Evolutionary conservation across 2,797 vertebrate genomes (phyloP), one percentile per base, ranked within the genome.

Genomic region (Ctenopoma kingsleyae): DNA sequence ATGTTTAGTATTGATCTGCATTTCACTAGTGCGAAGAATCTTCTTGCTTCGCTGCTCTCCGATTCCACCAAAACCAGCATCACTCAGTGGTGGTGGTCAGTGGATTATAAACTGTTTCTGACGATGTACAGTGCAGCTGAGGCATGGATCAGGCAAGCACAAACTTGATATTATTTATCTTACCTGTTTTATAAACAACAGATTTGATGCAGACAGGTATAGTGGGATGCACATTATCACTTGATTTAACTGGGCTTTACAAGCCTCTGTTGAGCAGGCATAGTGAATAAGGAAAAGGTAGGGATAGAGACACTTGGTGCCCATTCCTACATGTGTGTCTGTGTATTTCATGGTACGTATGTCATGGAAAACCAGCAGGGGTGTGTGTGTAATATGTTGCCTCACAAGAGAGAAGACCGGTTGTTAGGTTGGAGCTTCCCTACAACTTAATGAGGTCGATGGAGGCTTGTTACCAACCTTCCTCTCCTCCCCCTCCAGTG

Each of bases 381-480:
- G 46, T 72, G 63, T 57, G 54, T 57, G 54, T 48, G 23, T 38
- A 54, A 40, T 57, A 44, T 56, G 57, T 38, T 27, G 23, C 46
- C 62, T 81, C 90, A 84, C 86, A 70, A 82, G 89, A 92, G 88
- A 91, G 75, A 48, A 50, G 49, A 38, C 56, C 55, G 66, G 81
- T 92, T 89, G 89, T 90, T 85, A 90, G 83, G 83, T 84, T 73
- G 55, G 72, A 78, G 80, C 81, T 72, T 83, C 66, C 74, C 57
- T 59, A 55, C 64, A 49, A 75, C 67, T 70, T 92, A 92, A 92
- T 91, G 86, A 92, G 87, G 82, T 74, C 80, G 62, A 85, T 76
- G 44, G 89, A 91, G 88, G 77, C 82, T 90, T 80, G 86, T 89
- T 87, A 84, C 71, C 64, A 73, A 17, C 62, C 64, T 76, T 55